Conservation (phyloP, 2,797 vertebrate genomes). For the Cottoperca gobio region DNA sequence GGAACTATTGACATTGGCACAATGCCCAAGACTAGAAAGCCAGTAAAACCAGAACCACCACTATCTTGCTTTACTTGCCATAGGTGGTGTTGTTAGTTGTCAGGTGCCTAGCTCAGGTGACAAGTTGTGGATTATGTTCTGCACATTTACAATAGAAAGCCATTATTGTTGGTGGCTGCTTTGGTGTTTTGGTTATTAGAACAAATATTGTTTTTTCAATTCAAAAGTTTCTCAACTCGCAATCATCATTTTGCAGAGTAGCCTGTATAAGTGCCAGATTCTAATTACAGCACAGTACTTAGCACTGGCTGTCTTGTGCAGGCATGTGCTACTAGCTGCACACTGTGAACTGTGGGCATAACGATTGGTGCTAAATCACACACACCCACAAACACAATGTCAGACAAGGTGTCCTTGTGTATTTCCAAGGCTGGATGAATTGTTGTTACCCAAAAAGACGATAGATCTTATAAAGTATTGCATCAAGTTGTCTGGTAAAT, state of each 20-base stretch:
- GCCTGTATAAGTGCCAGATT: background rate
- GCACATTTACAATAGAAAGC: background rate
- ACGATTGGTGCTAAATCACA: constrained; percentile 18
- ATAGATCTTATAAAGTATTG: background rate
- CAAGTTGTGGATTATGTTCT: background rate
- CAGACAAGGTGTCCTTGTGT: background rate
- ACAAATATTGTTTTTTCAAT: fast-evolving
- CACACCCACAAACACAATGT: constrained; percentile 1
- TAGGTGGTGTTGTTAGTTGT: no score
- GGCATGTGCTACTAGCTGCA: background rate
- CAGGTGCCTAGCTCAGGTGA: no score
- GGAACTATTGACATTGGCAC: no score
- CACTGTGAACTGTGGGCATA: background rate
- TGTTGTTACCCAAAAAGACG: background rate
- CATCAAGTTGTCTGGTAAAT: background rate
- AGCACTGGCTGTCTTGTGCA: background rate
- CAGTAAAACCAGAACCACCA: background rate
- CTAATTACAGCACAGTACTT: constrained; percentile 28
- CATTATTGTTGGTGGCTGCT: background rate
- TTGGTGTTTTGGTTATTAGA: background rate
- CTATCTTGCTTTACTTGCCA: background rate
- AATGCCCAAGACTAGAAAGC: no score
- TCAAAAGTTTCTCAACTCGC: constrained; percentile 2
- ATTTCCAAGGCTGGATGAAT: background rate
- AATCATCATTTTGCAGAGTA: background rate